These are phyloP conservation scores for Sceliomorpha sp. DNA, from an alignment of 2,888 invertebrate genomes.

Conservation along the genomic window DNA sequence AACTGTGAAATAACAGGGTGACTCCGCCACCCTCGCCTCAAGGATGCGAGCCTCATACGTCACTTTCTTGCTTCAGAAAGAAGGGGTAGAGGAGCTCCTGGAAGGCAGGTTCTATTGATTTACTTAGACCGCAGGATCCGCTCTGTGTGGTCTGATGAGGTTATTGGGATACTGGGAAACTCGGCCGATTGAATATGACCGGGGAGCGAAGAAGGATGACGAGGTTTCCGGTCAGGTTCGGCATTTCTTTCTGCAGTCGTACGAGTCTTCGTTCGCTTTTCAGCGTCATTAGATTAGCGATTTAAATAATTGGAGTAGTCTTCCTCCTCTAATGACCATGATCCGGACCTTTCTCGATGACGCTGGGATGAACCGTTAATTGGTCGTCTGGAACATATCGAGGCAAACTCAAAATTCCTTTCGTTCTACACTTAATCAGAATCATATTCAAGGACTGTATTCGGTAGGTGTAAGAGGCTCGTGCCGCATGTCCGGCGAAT, in stretches of 20 bases:
- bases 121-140: conserved; percentile 73
- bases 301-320: too few species aligned
- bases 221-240: too few species aligned
- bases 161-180: conserved; percentile 69
- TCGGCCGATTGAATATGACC: conserved; percentile 21
- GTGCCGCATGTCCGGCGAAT: conserved; percentile 59
- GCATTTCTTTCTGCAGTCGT: too few species aligned
- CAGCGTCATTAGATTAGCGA: too few species aligned
- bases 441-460: conserved; percentile 3
- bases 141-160: conserved; percentile 65
- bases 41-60: conserved; percentile 71
- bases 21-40: conserved; percentile 65
- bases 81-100: conserved; percentile 55
- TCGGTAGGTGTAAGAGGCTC: conserved; percentile 26
- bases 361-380: too few species aligned
- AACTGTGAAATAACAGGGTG: conserved; percentile 79
- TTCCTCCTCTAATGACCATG: too few species aligned
- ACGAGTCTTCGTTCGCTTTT: too few species aligned
- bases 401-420: too few species aligned
- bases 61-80: conserved; percentile 70
- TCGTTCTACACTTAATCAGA: not conserved
- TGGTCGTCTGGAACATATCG: too few species aligned
- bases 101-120: conserved; percentile 77
- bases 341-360: too few species aligned
- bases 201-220: too few species aligned